These are phyloP conservation scores for Tragelaphus scriptus DNA, from an alignment of 2,113 vertebrate species.

Conservation along the genomic window DNA sequence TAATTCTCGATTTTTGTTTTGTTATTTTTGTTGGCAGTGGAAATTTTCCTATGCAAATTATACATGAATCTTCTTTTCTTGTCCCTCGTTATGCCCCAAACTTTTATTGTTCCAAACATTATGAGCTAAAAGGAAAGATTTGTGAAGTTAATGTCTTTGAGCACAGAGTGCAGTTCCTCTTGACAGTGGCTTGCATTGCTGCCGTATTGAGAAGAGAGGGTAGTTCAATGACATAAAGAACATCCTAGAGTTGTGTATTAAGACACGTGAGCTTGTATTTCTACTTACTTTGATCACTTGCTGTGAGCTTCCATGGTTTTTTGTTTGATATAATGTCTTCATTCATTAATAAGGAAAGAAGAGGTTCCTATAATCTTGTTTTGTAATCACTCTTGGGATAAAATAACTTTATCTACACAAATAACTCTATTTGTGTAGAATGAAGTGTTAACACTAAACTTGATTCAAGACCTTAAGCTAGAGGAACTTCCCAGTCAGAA, in stretches of 20 bases:
- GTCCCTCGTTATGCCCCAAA: not conserved
- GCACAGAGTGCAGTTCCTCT: conserved; percentile 55
- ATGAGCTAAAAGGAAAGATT: conserved; percentile 74
- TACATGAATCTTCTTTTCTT: not conserved
- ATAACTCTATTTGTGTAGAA: not conserved
- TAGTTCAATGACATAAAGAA: conserved; percentile 80
- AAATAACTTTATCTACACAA: not conserved
- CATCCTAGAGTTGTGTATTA: conserved; percentile 32
- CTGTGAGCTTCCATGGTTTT: not conserved
- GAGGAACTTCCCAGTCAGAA: not conserved
- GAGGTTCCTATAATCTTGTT: not conserved
- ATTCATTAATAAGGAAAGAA: not conserved
- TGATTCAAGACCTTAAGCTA: not conserved
- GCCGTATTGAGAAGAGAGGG: conserved; percentile 80
- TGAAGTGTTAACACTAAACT: not conserved
- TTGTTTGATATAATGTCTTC: not conserved
- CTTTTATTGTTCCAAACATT: conserved; percentile 47
- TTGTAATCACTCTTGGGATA: not conserved
- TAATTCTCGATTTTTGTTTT: not conserved
- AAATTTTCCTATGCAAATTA: not conserved
- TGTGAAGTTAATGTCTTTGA: conserved; percentile 79
- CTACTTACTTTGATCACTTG: not conserved
- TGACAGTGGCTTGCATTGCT: conserved; percentile 85
- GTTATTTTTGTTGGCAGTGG: not conserved
- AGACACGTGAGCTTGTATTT: conserved; percentile 61